Conservation (phyloP, 1,140 invertebrate genomes). For the Ctenoplectra terminalis region DNA sequence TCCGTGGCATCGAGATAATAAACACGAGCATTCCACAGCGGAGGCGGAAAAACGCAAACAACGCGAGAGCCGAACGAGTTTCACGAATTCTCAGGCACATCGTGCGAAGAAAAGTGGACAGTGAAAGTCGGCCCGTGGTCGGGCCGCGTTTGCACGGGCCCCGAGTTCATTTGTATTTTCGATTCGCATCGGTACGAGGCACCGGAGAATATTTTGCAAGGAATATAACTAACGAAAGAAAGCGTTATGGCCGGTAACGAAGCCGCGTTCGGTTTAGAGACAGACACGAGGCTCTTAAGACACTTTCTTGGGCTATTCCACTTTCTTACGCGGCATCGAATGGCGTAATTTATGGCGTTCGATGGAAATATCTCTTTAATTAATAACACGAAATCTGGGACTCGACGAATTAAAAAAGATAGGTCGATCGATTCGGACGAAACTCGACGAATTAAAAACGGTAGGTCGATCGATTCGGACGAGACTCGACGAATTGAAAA, state of each 20-base stretch:
- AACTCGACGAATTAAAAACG: background rate
- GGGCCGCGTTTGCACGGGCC: slow-evolving; percentile 21
- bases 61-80: background rate
- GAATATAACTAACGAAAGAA: slow-evolving; percentile 50
- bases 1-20: no score
- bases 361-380: background rate
- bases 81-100: slow-evolving; percentile 21
- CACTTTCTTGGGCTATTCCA: background rate
- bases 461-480: background rate
- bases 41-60: background rate
- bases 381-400: no score
- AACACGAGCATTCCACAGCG: no score
- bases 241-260: slow-evolving; percentile 16
- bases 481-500: background rate
- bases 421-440: no score
- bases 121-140: slow-evolving; percentile 43
- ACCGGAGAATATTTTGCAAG: slow-evolving; percentile 29
- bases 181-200: slow-evolving; percentile 3
- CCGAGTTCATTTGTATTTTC: slow-evolving; percentile 42
- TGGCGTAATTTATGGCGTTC: background rate
- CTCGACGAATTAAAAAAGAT: no score
- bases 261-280: background rate
- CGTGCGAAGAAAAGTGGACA: slow-evolving; percentile 36
- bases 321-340: background rate
- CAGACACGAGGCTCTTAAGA: no score